Percentiles rank a stretch among this genome's conserved stretches.
These are phyloP conservation scores for Dallia pectoralis DNA, from an alignment of 2,797 vertebrate species.

Conservation along the genomic window DNA sequence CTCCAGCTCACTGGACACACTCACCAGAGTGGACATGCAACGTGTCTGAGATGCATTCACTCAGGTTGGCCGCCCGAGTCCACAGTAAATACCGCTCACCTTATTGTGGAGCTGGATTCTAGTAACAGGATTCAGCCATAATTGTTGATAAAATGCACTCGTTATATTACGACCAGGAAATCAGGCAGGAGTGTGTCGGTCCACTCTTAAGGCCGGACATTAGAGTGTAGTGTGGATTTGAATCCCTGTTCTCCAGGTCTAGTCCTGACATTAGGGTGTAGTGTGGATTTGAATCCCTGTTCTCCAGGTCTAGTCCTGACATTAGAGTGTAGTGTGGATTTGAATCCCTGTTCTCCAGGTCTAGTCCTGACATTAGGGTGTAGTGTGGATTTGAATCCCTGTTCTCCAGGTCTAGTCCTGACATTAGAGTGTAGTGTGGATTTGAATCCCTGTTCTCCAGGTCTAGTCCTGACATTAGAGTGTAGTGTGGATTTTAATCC, in stretches of 20 bases:
- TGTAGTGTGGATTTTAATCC: neutral
- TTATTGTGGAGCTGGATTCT: neutral
- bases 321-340: neutral
- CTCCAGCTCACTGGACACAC: neutral
- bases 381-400: neutral
- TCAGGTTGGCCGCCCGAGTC: neutral
- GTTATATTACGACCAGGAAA: neutral
- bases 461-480: conserved; percentile 1
- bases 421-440: neutral
- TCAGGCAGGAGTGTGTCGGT: neutral
- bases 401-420: conserved; percentile 7
- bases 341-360: neutral
- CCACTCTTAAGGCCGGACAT: neutral
- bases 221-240: neutral
- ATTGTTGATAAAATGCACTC: neutral
- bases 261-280: conserved; percentile 3
- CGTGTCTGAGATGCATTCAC: neutral
- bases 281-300: neutral
- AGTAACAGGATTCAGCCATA: neutral
- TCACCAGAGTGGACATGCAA: neutral
- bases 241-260: neutral
- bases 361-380: conserved; percentile 1
- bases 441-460: conserved; percentile 2
- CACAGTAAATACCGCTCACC: neutral
- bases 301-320: conserved; percentile 9